Conservation (phyloP, 1,140 invertebrate species). For the Chrysopa pallens region DNA sequence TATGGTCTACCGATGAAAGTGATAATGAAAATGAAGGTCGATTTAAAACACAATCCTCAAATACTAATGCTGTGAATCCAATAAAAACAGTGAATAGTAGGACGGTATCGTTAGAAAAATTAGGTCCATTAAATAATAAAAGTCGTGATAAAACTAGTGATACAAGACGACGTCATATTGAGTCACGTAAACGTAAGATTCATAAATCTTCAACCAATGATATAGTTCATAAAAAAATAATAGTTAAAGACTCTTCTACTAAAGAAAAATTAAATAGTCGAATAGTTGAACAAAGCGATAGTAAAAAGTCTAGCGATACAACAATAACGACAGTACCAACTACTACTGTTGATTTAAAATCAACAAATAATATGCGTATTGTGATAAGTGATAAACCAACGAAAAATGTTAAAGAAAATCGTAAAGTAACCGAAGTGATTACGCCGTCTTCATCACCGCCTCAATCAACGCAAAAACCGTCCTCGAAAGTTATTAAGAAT, state of each 20-base stretch:
- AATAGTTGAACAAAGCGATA: not conserved
- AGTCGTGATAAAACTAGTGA: not conserved
- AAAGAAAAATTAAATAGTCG: not conserved
- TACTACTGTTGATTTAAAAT: not conserved
- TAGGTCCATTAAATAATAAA: not conserved
- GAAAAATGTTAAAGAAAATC: not conserved
- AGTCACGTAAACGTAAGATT: not conserved
- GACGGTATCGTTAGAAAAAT: not conserved
- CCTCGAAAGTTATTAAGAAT: not conserved
- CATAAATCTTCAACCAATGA: not conserved
- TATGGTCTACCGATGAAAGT: constrained; percentile 20
- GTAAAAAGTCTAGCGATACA: not conserved
- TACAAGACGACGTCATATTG: no score
- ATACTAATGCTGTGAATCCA: not conserved
- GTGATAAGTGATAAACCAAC: not conserved
- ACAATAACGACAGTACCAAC: not conserved
- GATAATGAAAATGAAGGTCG: constrained; percentile 16
- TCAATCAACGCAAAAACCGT: not conserved
- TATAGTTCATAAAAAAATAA: not conserved
- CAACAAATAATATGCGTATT: not conserved
- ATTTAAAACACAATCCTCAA: constrained; percentile 11
- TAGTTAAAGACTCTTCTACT: not conserved
- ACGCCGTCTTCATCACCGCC: not conserved
- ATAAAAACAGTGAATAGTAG: not conserved
- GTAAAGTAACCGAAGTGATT: not conserved